Percentiles rank a stretch among this genome's conserved stretches.
Conservation (phyloP, 2,113 vertebrate species). For the Alligator sinensis region DNA sequence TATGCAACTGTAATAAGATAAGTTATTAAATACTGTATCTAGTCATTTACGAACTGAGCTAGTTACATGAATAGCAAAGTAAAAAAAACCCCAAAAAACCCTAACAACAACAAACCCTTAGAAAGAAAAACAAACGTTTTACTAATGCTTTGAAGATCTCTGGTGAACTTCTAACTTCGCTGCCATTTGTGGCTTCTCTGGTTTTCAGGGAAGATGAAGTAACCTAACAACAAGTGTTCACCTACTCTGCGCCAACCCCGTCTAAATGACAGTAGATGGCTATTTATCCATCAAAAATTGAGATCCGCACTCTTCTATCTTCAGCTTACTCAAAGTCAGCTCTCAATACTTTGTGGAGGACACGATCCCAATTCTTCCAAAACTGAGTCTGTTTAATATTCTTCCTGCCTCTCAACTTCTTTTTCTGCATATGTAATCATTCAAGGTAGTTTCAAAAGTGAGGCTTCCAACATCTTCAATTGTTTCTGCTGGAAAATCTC, state of each 20-base stretch:
- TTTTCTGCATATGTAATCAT: neutral
- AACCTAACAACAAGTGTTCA: neutral
- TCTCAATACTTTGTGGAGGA: neutral
- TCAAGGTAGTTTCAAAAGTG: neutral
- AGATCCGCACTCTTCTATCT: neutral
- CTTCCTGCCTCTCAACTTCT: neutral
- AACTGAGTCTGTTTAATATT: neutral
- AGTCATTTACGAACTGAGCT: neutral
- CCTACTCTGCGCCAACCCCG: neutral
- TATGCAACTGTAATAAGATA: neutral
- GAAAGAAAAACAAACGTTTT: neutral
- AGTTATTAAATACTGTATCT: neutral
- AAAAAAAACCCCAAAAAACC: neutral
- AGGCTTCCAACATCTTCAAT: neutral
- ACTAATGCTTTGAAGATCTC: neutral
- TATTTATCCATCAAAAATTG: no score
- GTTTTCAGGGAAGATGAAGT: neutral
- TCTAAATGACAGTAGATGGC: neutral
- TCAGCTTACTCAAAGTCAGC: neutral
- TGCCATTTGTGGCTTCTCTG: neutral
- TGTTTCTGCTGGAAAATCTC: accelerated
- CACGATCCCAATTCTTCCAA: conserved; percentile 1
- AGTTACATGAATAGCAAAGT: neutral
- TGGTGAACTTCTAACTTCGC: neutral
- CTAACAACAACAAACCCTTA: no score